Conservation (phyloP, 2,113 vertebrate genomes). For the Telmatochromis bifrenatus region DNA sequence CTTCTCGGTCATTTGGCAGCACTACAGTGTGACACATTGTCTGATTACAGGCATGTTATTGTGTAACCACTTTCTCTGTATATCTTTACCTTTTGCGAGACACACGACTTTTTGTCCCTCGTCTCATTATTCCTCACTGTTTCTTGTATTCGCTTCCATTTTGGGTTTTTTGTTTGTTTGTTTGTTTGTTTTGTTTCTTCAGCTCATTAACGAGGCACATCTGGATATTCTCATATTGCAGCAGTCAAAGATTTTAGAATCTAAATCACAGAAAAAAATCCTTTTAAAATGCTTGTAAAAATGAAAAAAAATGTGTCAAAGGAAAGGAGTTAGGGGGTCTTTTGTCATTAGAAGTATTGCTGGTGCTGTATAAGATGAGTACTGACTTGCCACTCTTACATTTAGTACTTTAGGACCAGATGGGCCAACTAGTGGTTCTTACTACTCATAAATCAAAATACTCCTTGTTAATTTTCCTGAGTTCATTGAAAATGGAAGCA, state of each 20-base stretch:
- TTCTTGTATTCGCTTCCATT: not conserved
- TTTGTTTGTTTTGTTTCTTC: not conserved
- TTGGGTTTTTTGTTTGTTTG: not conserved
- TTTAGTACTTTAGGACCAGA: constrained; percentile 1
- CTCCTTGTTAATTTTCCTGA: not conserved
- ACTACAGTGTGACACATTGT: constrained; percentile 54
- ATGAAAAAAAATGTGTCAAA: not conserved
- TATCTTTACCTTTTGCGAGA: constrained; percentile 22
- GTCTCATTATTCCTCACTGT: not conserved
- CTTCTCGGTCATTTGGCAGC: constrained; percentile 61
- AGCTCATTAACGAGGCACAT: not conserved
- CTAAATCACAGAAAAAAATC: not conserved
- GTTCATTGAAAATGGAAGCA: not conserved
- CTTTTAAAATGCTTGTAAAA: not conserved
- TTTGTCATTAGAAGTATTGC: not conserved
- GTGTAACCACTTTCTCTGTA: constrained; percentile 19
- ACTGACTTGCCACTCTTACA: not conserved
- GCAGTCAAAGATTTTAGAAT: not conserved
- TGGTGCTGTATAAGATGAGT: not conserved
- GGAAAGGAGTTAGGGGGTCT: not conserved
- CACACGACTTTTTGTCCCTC: not conserved
- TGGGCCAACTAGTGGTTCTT: not conserved
- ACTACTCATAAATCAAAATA: constrained; percentile 30
- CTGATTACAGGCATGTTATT: constrained; percentile 46
- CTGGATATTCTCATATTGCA: not conserved